phyloP scores from a whole-genome alignment of 2,888 invertebrate genomes.

The Acholoe squamosa region DNA sequence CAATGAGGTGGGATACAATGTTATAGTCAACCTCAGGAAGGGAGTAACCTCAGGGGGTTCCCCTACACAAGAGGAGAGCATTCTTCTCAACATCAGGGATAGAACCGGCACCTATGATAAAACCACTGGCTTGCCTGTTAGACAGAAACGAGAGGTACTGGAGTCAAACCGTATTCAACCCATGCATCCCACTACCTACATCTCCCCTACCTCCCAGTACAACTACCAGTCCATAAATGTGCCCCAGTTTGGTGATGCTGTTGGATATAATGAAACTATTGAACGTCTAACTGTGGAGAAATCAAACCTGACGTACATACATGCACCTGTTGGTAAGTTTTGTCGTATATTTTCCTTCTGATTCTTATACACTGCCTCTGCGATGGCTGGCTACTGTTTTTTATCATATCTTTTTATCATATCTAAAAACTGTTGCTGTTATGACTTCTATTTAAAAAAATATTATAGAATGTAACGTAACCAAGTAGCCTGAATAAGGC shows the following conservation, averaged over 20 bases:
- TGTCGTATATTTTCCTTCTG: no score
- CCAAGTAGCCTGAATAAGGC: no score
- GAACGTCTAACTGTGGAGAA: constrained; percentile 67
- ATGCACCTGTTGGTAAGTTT: constrained; percentile 55
- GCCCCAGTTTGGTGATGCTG: constrained; percentile 78
- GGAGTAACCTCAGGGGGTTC: constrained; percentile 67
- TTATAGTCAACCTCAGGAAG: constrained; percentile 75
- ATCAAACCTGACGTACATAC: background rate
- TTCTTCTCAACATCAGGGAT: constrained; percentile 76
- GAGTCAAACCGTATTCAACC: constrained; percentile 58
- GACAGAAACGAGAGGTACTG: constrained; percentile 71
- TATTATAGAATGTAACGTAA: no score
- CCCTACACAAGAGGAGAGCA: constrained; percentile 75
- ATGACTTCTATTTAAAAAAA: no score
- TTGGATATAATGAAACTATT: constrained; percentile 76
- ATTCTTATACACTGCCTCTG: no score
- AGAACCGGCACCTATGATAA: constrained; percentile 74
- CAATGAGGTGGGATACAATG: constrained; percentile 73
- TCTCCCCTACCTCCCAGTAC: constrained; percentile 70
- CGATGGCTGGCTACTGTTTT: no score
- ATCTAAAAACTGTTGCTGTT: no score
- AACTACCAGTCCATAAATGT: constrained; percentile 76
- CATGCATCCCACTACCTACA: constrained; percentile 71
- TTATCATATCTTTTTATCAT: no score
- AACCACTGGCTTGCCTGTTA: constrained; percentile 68